A percentile compares a stretch with the other conserved stretches of the same genome.
phyloP scores from a whole-genome alignment of 2,113 vertebrate species.

The Gymnogyps californianus region DNA sequence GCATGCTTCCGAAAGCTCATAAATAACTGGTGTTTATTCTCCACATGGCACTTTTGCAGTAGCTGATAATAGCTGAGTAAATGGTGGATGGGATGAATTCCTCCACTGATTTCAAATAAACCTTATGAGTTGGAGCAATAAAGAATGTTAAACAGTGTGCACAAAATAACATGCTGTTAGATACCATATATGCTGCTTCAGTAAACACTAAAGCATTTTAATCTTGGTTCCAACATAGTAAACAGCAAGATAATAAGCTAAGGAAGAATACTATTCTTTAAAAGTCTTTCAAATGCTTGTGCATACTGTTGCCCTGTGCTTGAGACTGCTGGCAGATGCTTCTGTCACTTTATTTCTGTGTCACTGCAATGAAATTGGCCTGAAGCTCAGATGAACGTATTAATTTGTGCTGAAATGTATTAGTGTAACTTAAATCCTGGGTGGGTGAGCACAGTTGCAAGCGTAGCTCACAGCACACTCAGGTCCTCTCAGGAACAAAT shows the following conservation, averaged over 20 bases:
- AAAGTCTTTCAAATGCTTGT: not conserved
- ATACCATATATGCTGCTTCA: constrained; percentile 63
- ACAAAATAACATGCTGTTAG: constrained; percentile 67
- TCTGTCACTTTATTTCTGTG: constrained; percentile 11
- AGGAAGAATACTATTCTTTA: constrained; percentile 33
- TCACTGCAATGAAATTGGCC: not conserved
- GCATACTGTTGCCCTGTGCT: not conserved
- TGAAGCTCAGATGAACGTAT: not conserved
- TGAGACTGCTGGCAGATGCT: not conserved
- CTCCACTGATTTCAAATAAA: constrained; percentile 71
- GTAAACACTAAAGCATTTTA: constrained; percentile 70
- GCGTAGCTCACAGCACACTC: not conserved
- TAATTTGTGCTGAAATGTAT: not conserved
- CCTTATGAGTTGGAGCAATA: constrained; percentile 48
- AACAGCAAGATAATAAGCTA: constrained; percentile 61
- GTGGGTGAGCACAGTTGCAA: not conserved
- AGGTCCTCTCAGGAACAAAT: not conserved
- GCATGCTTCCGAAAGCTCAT: constrained; percentile 43
- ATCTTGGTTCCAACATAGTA: constrained; percentile 54
- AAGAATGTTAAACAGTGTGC: constrained; percentile 67
- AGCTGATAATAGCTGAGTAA: constrained; percentile 69
- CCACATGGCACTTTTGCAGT: constrained; percentile 48
- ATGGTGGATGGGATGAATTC: constrained; percentile 64
- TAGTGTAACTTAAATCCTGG: not conserved
- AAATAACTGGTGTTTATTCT: constrained; percentile 70